These are phyloP conservation scores for Cerastoderma edule DNA, from an alignment of 2,888 invertebrate species.

Conservation along the genomic window DNA sequence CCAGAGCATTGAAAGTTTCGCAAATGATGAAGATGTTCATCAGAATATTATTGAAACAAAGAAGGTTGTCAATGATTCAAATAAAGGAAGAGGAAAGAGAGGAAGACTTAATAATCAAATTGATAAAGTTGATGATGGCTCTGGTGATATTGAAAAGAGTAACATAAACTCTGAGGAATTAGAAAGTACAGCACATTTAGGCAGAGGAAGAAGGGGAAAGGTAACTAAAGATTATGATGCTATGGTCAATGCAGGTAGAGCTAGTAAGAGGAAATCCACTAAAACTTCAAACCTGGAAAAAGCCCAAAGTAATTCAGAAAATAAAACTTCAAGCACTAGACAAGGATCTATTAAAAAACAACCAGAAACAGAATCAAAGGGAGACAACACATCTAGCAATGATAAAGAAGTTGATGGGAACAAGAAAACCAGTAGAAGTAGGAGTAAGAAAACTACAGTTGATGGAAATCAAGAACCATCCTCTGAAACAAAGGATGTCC, in stretches of 20 bases:
- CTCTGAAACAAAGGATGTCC: neutral
- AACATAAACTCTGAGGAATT: no score
- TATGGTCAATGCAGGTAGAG: neutral
- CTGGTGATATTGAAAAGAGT: no score
- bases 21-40: neutral
- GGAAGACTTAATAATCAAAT: no score
- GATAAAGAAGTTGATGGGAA: slow-evolving; percentile 6
- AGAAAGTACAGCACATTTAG: no score
- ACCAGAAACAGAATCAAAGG: neutral
- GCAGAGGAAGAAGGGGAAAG: no score
- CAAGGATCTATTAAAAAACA: no score
- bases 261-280: neutral
- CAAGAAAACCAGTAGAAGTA: slow-evolving; percentile 13
- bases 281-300: no score
- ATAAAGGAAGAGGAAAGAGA: no score
- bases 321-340: no score
- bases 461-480: neutral
- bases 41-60: neutral
- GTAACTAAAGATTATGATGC: neutral
- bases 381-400: neutral
- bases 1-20: neutral
- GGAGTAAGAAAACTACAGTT: neutral
- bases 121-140: no score
- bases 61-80: neutral
- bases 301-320: no score